phyloP scores from a whole-genome alignment of 2,113 vertebrate genomes.

The Columbina picui region DNA sequence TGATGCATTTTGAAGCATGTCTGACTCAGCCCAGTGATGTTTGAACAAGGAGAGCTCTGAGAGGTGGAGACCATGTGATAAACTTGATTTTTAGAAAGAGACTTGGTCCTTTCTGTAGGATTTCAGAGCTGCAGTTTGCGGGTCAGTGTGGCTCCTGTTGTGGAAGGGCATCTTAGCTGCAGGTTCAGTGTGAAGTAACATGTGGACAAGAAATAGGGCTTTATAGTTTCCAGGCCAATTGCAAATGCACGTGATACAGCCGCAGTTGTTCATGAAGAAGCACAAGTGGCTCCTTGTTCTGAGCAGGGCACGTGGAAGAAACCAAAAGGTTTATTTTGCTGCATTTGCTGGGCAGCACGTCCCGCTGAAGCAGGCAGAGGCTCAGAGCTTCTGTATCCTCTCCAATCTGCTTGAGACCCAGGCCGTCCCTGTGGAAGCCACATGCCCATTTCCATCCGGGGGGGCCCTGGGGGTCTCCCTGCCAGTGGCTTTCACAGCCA shows the following conservation, averaged over 20 bases:
- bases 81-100: background rate
- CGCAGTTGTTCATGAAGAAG: background rate
- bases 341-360: background rate
- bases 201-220: background rate
- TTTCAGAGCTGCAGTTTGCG: background rate
- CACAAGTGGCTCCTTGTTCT: background rate
- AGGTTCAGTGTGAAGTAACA: background rate
- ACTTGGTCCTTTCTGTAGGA: background rate
- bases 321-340: background rate
- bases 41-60: background rate
- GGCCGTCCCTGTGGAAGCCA: background rate
- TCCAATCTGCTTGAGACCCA: background rate
- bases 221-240: background rate
- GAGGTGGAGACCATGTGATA: background rate
- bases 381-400: background rate
- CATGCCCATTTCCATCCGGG: fast-evolving
- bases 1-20: background rate
- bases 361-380: background rate
- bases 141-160: background rate
- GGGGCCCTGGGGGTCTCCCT: background rate
- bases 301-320: background rate
- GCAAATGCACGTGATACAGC: background rate
- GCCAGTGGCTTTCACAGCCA: background rate
- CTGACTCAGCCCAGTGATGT: background rate
- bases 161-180: background rate